Evolutionary conservation across 1,140 invertebrate species (phyloP).

Genomic region (Arctopsyche grandis): DNA sequence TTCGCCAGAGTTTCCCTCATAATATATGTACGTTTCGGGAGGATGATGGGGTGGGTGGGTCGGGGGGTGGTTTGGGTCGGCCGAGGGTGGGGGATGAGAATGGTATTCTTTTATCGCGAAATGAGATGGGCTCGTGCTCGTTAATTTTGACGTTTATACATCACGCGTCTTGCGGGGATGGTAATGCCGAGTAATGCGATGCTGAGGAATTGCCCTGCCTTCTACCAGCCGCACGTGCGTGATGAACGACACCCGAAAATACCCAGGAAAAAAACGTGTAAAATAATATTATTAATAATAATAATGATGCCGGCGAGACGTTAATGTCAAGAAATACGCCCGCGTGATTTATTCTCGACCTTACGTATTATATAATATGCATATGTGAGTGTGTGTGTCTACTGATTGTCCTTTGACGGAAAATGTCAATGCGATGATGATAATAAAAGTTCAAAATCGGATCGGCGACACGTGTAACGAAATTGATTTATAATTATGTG

Average conservation of each 20-base stretch:
- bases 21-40: conserved; percentile 42
- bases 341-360: neutral
- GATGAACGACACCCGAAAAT: conserved; percentile 26
- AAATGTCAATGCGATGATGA: conserved; percentile 6
- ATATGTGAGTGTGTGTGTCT: neutral
- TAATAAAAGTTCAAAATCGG: conserved; percentile 6
- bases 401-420: conserved; percentile 9
- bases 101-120: conserved; percentile 48
- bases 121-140: conserved; percentile 53
- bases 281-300: too few relatives aligned
- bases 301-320: too few relatives aligned
- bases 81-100: conserved; percentile 8
- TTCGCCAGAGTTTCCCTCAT: conserved; percentile 4
- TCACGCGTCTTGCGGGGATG: conserved; percentile 46
- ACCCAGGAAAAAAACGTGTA: neutral
- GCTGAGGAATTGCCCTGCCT: conserved; percentile 41
- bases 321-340: too few relatives aligned
- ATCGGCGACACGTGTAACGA: neutral
- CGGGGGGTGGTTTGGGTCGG: neutral
- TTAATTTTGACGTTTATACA: conserved; percentile 55
- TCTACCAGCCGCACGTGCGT: neutral
- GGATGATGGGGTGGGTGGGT: neutral
- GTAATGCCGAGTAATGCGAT: conserved; percentile 48
- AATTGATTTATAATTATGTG: conserved; percentile 4
- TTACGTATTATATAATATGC: too few relatives aligned